Conservation (phyloP, 92 coral and sea anemone species). For the Pocillopora meandrina region DNA sequence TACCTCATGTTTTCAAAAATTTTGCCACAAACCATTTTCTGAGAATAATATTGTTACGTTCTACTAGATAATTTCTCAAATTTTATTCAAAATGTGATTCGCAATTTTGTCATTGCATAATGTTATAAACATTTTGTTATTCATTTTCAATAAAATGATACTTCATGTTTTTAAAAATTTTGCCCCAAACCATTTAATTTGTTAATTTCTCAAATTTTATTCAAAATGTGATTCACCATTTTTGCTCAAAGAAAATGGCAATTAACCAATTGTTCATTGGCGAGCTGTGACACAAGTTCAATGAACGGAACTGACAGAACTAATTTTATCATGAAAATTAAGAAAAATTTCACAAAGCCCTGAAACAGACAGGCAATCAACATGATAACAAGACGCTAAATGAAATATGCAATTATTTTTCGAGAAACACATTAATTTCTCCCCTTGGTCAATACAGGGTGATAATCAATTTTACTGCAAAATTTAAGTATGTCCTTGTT, state of each 20-base stretch:
- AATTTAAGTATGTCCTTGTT: not conserved
- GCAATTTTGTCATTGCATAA: not conserved
- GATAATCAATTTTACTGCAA: not conserved
- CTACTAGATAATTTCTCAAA: not conserved
- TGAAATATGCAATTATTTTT: not conserved
- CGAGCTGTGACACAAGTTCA: not conserved
- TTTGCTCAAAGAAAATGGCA: not conserved
- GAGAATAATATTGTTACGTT: too few species aligned
- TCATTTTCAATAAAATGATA: too few species aligned
- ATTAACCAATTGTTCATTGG: not conserved
- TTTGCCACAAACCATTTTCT: too few species aligned
- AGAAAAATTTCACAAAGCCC: not conserved
- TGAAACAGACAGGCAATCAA: not conserved
- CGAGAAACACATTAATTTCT: not conserved
- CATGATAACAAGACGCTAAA: not conserved
- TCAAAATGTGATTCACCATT: not conserved
- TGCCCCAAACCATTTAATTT: too few species aligned
- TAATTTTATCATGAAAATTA: not conserved
- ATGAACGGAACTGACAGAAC: not conserved
- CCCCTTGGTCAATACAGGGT: too few species aligned
- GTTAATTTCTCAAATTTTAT: not conserved
- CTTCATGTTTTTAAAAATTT: too few species aligned
- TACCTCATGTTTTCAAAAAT: too few species aligned
- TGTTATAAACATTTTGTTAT: too few species aligned
- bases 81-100: not conserved